A percentile compares a stretch with the other conserved stretches of the same genome.
phyloP scores from a whole-genome alignment of 2,113 vertebrate genomes.

The Gymnobelideus leadbeateri region DNA sequence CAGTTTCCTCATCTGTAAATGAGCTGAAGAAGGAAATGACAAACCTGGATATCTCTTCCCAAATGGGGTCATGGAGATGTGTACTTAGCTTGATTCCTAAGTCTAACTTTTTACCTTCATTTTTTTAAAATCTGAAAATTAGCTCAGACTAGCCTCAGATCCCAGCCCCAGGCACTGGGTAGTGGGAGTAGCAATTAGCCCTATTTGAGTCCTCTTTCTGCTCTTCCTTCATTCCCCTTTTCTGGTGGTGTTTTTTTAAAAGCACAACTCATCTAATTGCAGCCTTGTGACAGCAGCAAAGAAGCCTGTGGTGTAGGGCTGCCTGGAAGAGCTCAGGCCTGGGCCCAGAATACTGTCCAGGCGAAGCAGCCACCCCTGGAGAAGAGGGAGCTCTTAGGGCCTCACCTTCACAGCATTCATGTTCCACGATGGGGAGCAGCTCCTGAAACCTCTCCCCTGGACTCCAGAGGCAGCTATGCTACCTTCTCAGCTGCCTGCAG shows the following conservation, averaged over 20 bases:
- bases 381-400: no score
- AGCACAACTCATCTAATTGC: slow-evolving; percentile 52
- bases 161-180: slow-evolving; percentile 30
- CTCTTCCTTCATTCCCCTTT: neutral
- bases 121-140: neutral
- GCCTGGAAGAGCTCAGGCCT: neutral
- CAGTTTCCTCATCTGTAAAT: neutral
- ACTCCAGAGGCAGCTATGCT: neutral
- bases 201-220: slow-evolving; percentile 28
- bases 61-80: neutral
- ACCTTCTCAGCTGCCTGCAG: neutral
- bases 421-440: neutral
- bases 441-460: neutral
- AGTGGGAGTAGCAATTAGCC: slow-evolving; percentile 47
- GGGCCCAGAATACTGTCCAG: neutral
- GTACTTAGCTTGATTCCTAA: slow-evolving; percentile 28
- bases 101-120: slow-evolving; percentile 36
- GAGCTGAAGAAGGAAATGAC: neutral
- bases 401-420: neutral
- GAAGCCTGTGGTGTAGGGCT: neutral
- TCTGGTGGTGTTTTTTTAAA: slow-evolving; percentile 44
- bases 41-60: neutral
- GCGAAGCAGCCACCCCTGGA: no score
- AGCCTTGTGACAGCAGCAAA: slow-evolving; percentile 51
- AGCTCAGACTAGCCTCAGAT: neutral